Conservation (phyloP, 2,113 vertebrate genomes). For the Fukomys damarensis region DNA sequence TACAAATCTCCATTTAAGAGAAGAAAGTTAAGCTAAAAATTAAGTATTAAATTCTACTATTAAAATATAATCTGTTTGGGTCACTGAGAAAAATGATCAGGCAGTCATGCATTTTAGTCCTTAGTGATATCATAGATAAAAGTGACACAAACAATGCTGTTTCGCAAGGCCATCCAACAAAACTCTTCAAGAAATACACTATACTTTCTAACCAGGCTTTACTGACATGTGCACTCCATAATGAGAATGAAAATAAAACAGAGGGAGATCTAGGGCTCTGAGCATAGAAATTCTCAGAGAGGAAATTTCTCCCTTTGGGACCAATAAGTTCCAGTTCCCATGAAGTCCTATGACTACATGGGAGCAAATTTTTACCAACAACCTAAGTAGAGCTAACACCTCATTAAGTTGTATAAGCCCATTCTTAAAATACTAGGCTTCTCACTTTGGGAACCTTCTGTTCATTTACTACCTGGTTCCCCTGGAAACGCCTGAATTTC, state of each 20-base stretch:
- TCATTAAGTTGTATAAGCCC: slow-evolving; percentile 52
- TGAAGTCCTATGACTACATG: slow-evolving; percentile 36
- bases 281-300: slow-evolving; percentile 59
- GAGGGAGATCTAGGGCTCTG: not conserved
- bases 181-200: not conserved
- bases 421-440: slow-evolving; percentile 43
- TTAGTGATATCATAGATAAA: not conserved
- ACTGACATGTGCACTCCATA: not conserved
- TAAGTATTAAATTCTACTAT: not conserved
- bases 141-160: not conserved
- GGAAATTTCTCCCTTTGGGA: slow-evolving; percentile 53
- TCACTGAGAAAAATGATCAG: slow-evolving; percentile 31
- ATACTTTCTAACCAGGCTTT: slow-evolving; percentile 10
- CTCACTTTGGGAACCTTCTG: slow-evolving; percentile 16
- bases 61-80: not conserved
- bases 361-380: slow-evolving; percentile 60
- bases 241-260: slow-evolving; percentile 57
- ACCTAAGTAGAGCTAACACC: slow-evolving; percentile 54
- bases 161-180: not conserved
- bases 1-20: slow-evolving; percentile 37
- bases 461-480: slow-evolving; percentile 43
- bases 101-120: not conserved
- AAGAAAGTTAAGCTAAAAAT: not conserved
- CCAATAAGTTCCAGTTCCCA: slow-evolving; percentile 66
- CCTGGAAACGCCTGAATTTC: slow-evolving; percentile 46